phyloP scores from a whole-genome alignment of 2,888 invertebrate genomes.

The Drepanosiphum platanoidis region DNA sequence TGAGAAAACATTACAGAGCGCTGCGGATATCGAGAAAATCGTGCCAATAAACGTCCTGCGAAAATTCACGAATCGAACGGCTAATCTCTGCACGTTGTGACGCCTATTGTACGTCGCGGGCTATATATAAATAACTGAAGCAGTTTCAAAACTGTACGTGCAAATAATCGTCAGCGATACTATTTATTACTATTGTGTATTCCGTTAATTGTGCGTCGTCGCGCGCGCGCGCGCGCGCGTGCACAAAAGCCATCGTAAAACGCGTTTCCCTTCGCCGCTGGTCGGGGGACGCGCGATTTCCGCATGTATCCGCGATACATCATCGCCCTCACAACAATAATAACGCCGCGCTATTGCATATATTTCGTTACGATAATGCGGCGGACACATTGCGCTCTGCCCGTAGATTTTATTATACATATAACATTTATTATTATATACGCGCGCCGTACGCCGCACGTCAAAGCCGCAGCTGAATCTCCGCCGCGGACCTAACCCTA shows the following conservation, averaged over 20 bases:
- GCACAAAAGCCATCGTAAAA: conserved; percentile 1
- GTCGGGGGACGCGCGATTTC: background rate
- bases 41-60: too few species aligned
- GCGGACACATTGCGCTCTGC: too few species aligned
- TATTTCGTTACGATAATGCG: too few species aligned
- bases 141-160: too few species aligned
- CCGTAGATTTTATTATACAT: background rate
- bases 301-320: background rate
- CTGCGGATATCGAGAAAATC: too few species aligned
- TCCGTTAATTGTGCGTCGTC: background rate
- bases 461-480: background rate
- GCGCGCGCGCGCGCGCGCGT: background rate
- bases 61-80: too few species aligned
- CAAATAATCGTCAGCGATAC: too few species aligned
- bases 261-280: background rate
- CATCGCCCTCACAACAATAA: background rate
- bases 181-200: too few species aligned
- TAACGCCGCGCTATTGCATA: background rate
- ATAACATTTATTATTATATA: background rate
- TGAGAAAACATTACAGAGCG: too few species aligned
- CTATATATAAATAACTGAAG: too few species aligned
- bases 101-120: too few species aligned
- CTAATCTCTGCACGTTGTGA: too few species aligned
- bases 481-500: background rate
- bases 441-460: background rate